phyloP scores from a whole-genome alignment of 1,140 invertebrate genomes.

The Pogonognathellus flavescens region DNA sequence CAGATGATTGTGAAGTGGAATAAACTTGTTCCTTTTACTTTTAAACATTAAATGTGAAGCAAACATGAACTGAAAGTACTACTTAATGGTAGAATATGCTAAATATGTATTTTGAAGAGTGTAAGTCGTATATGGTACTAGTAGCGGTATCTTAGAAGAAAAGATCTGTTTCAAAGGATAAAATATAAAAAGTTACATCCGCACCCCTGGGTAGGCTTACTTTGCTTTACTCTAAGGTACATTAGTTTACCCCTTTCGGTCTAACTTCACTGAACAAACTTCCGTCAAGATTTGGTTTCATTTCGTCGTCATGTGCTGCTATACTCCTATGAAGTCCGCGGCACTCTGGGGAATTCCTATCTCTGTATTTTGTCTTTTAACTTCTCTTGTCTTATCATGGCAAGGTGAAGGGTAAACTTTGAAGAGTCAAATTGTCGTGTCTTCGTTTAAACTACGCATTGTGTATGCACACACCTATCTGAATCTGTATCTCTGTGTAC shows the following conservation, averaged over 20 bases:
- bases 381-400: slow-evolving; percentile 21
- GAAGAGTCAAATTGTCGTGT: not conserved
- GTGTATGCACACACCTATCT: not conserved
- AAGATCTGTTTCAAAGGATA: slow-evolving; percentile 45
- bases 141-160: slow-evolving; percentile 5
- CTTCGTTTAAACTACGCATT: not conserved
- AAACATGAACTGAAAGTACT: not conserved
- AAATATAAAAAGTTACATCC: slow-evolving; percentile 49
- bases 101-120: not conserved
- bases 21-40: slow-evolving; percentile 33
- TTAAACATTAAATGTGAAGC: not conserved
- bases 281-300: slow-evolving; percentile 44
- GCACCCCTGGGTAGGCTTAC: slow-evolving; percentile 39
- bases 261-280: slow-evolving; percentile 34
- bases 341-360: slow-evolving; percentile 34
- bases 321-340: not conserved
- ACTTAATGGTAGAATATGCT: not conserved
- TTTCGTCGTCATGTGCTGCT: not conserved
- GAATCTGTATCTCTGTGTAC: not conserved
- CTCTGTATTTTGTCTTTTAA: not conserved
- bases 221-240: slow-evolving; percentile 29
- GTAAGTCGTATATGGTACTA: not conserved
- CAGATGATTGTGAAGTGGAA: slow-evolving; percentile 28
- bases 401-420: slow-evolving; percentile 27
- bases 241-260: slow-evolving; percentile 41